Base-by-base conservation (phyloP, 2,797 vertebrate genomes). In the Anabas testudineus region DNA sequence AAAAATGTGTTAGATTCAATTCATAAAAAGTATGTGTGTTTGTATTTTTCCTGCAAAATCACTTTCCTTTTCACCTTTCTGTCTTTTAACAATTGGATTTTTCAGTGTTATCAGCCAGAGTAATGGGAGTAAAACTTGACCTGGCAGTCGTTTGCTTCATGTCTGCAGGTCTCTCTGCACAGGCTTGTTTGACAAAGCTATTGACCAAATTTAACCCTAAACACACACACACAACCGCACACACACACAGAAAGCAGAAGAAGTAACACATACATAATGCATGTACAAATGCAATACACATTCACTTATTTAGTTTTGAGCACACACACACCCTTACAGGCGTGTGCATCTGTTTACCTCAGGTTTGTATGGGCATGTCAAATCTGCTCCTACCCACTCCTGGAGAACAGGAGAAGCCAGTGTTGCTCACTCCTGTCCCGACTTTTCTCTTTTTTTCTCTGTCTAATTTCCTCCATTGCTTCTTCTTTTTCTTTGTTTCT, bases 321-420 rank as follows among this genome's bases (percentile, higher is more conserved):
- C 45, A 53, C 56, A 49, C 67, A 67, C 59, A 67, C 67, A 70
- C 36, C 7, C 69, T 18, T 34, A 62, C 59, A 68, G 62, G 28
- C 22, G n/a, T 68, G 68, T 80, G 75, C 78, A 61, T 85, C 64
- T 83, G 78, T 88, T 76, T 85, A 74, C 57, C n/a, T 62, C 60
- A 64, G 74, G 65, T 66, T 10, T 83, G 82, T 72, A 54, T 43
- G 56, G 83, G 49, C 84, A 81, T 81, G 87, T 86, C 76, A 51
- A 70, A 10, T 67, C 59, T 22, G 48, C 53, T 61, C 59, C 14
- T 10, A n/a, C 47, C 3, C 13, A 19, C 46, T 51, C 21, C 24
- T 1, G 7, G 37, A 30, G 13, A 62, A 63, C 41, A 6, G 51
- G 21, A 57, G 54, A 71, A 46, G 15, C 24, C 28, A 1, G 36